Evolutionary conservation across 1,140 invertebrate species (phyloP).

Genomic region (Diprion similis): DNA sequence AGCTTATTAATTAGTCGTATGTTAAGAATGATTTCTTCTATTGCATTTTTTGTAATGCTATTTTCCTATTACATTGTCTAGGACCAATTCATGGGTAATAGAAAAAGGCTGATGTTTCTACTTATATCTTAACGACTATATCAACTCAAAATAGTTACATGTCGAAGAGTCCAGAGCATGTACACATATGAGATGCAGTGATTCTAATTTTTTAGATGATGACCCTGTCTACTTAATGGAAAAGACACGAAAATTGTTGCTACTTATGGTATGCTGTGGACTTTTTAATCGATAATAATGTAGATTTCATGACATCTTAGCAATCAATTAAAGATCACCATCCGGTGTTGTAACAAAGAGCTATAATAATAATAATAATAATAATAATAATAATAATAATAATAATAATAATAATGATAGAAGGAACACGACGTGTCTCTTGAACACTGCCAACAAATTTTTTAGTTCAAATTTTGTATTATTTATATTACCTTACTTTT

Average conservation of each 20-base stretch:
- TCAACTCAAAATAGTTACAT: conserved; percentile 1
- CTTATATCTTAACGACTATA: conserved; percentile 1
- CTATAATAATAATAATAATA: background rate
- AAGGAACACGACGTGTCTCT: conserved; percentile 26
- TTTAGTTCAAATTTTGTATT: conserved; percentile 45
- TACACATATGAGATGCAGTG: background rate
- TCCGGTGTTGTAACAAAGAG: conserved; percentile 29
- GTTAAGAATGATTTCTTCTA: conserved; percentile 8
- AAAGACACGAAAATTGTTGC: background rate
- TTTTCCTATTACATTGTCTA: conserved; percentile 25
- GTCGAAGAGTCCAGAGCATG: conserved; percentile 10
- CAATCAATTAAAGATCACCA: conserved; percentile 21
- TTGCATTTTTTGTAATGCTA: conserved; percentile 28
- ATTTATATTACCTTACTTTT: conserved; percentile 35
- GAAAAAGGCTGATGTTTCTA: conserved; percentile 46
- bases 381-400: conserved; percentile 29
- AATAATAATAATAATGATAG: conserved; percentile 29
- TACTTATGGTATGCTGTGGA: background rate
- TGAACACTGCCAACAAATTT: conserved; percentile 50
- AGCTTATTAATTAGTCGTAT: background rate
- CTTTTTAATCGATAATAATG: background rate
- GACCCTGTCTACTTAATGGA: background rate
- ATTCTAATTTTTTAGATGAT: background rate
- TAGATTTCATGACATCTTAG: background rate
- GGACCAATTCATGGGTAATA: conserved; percentile 33